These are phyloP conservation scores for Elysia crispata DNA, from an alignment of 2,888 invertebrate genomes.

Conservation along the genomic window DNA sequence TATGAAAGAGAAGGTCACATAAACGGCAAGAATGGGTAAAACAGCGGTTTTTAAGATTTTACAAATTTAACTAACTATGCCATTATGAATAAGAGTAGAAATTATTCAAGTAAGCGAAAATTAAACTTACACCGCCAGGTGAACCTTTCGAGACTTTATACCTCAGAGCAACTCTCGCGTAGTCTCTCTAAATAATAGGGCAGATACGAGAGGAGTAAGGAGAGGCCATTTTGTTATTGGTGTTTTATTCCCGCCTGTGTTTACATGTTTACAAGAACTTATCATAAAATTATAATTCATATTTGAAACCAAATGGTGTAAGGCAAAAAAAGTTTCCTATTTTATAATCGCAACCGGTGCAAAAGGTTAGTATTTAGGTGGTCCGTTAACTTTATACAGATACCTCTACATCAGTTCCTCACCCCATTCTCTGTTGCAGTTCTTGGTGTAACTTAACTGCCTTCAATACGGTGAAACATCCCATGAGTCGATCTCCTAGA, in stretches of 20 bases:
- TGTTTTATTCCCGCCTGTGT: conserved; percentile 65
- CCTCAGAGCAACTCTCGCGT: conserved; percentile 45
- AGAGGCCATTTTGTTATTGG: conserved; percentile 66
- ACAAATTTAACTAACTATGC: too few relatives aligned
- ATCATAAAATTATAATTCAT: neutral
- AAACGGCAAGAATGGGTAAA: too few relatives aligned
- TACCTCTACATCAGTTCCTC: too few relatives aligned
- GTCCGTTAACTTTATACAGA: neutral
- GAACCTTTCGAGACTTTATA: neutral
- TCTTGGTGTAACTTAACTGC: too few relatives aligned
- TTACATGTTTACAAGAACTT: conserved; percentile 24
- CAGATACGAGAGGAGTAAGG: conserved; percentile 54
- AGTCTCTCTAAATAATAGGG: conserved; percentile 53
- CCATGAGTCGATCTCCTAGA: too few relatives aligned
- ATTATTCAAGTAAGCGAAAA: neutral
- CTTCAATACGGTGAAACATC: too few relatives aligned
- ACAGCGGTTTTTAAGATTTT: too few relatives aligned
- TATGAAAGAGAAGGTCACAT: too few relatives aligned
- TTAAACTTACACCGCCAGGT: neutral
- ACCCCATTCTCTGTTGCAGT: too few relatives aligned
- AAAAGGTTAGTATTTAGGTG: neutral
- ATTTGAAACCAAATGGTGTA: conserved; percentile 45
- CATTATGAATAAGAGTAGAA: too few relatives aligned
- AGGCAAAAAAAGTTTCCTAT: conserved; percentile 18
- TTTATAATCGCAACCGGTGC: conserved; percentile 2